Conservation (phyloP, 2,113 vertebrate genomes). For the Phyllostomus discolor region DNA sequence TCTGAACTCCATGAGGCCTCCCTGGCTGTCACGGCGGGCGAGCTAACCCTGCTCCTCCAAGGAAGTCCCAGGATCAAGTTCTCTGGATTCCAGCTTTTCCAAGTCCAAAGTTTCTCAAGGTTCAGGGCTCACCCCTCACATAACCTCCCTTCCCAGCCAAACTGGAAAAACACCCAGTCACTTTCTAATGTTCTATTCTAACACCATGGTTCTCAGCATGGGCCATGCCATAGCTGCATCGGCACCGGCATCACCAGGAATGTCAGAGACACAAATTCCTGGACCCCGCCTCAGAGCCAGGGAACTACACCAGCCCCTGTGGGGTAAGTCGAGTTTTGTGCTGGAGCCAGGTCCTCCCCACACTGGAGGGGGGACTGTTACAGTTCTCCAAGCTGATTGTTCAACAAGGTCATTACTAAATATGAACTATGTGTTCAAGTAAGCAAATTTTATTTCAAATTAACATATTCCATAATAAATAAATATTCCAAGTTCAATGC, state of each 20-base stretch:
- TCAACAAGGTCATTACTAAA: neutral
- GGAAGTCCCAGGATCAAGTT: neutral
- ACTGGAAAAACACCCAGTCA: neutral
- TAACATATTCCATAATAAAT: neutral
- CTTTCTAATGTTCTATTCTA: neutral
- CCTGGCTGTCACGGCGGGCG: neutral
- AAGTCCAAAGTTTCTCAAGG: neutral
- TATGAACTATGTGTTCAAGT: neutral
- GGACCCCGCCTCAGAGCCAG: neutral
- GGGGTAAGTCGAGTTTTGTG: fast-evolving
- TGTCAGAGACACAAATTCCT: neutral
- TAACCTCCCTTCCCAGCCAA: neutral
- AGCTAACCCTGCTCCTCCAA: neutral
- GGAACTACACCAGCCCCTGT: neutral
- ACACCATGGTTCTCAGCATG: neutral
- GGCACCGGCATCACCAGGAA: neutral
- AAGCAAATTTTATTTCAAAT: neutral
- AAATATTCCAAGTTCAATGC: neutral
- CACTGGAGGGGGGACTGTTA: fast-evolving
- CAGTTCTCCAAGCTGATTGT: neutral
- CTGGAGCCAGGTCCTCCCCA: neutral
- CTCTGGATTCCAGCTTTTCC: neutral
- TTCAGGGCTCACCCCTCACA: neutral
- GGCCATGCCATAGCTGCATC: neutral
- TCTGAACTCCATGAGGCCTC: neutral